Percentiles rank a stretch among this genome's conserved stretches.
Evolutionary conservation across 2,888 invertebrate genomes (phyloP).

Genomic region (Coelopa pilipes): DNA sequence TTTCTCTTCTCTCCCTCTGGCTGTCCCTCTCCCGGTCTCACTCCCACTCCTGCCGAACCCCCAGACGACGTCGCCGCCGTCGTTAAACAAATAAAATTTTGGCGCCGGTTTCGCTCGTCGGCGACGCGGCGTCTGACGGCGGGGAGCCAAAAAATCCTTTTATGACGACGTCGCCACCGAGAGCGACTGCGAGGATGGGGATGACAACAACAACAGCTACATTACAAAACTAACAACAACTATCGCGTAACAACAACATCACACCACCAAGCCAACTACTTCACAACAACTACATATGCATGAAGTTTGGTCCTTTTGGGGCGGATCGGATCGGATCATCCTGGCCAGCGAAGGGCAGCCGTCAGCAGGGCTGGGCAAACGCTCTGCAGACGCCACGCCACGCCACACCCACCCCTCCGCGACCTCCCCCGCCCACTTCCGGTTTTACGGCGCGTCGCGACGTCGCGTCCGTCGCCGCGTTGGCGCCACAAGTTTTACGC

Average conservation of each 20-base stretch:
- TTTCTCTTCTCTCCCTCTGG: too few relatives aligned
- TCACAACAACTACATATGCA: slow-evolving; percentile 8
- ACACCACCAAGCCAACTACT: slow-evolving; percentile 3
- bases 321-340: too few relatives aligned
- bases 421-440: slow-evolving; percentile 26
- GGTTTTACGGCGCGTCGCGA: not conserved
- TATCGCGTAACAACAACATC: slow-evolving; percentile 27
- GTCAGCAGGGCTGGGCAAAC: too few relatives aligned
- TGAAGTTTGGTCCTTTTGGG: not conserved
- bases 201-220: slow-evolving; percentile 22
- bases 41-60: not conserved
- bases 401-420: slow-evolving; percentile 39
- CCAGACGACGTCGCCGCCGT: not conserved
- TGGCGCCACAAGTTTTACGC: slow-evolving; percentile 52
- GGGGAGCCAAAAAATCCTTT: not conserved
- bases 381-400: too few relatives aligned
- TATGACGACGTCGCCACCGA: slow-evolving; percentile 13
- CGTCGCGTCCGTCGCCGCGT: slow-evolving; percentile 49
- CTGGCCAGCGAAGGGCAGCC: too few relatives aligned
- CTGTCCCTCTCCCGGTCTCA: not conserved
- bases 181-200: slow-evolving; percentile 29
- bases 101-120: slow-evolving; percentile 28
- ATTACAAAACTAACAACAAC: not conserved
- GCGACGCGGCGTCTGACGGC: slow-evolving; percentile 27
- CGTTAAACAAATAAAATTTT: slow-evolving; percentile 22